phyloP scores from a whole-genome alignment of 2,113 vertebrate genomes.

The Podiceps cristatus region DNA sequence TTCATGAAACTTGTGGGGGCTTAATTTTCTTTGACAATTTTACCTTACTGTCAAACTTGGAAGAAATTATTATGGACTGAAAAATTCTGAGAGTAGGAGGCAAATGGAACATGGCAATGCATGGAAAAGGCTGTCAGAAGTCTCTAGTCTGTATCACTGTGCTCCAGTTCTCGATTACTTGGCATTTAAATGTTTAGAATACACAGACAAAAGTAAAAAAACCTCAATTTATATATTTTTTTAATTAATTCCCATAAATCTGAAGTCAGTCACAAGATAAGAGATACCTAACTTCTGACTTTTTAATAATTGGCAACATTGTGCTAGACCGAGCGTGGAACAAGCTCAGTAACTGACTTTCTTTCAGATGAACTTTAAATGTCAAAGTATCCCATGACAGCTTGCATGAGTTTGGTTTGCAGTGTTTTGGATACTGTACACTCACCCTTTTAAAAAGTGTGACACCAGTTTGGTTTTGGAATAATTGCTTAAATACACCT shows the following conservation, averaged over 20 bases:
- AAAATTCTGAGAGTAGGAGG: background rate
- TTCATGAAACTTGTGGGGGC: background rate
- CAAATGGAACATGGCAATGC: background rate
- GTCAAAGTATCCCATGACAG: background rate
- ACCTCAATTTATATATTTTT: background rate
- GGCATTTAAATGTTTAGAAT: background rate
- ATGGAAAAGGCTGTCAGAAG: background rate
- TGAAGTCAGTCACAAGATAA: background rate
- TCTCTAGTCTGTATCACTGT: background rate
- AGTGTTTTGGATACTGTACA: background rate
- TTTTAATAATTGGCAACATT: background rate
- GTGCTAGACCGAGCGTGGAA: background rate
- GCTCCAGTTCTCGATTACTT: background rate
- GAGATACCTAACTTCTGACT: background rate
- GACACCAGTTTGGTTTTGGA: background rate
- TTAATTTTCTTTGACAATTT: background rate
- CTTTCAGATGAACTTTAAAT: conserved; percentile 10
- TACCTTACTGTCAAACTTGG: background rate
- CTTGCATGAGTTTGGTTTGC: background rate
- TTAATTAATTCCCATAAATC: background rate
- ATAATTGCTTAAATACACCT: background rate
- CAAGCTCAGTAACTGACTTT: background rate
- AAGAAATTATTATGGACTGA: background rate
- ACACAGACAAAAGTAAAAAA: background rate
- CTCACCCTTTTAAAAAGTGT: background rate